Percentiles rank a stretch among this genome's conserved stretches.
These are phyloP conservation scores for Mimachlamys varia DNA, from an alignment of 2,888 invertebrate genomes.

Conservation along the genomic window DNA sequence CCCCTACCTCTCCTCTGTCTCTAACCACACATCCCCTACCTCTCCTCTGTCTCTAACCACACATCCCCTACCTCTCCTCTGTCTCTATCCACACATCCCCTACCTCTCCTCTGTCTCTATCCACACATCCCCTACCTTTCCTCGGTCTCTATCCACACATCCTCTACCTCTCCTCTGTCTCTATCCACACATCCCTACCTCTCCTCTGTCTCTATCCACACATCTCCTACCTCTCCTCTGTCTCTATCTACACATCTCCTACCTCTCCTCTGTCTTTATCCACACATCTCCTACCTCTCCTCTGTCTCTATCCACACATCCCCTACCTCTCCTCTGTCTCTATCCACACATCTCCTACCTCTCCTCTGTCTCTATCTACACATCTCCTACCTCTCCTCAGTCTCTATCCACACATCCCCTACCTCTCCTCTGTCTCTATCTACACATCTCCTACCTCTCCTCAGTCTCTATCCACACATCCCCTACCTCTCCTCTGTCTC, in stretches of 20 bases:
- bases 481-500: not conserved
- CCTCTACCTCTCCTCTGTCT: not conserved
- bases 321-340: not conserved
- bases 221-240: not conserved
- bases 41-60: no score
- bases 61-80: not conserved
- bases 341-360: not conserved
- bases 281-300: not conserved
- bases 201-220: not conserved
- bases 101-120: not conserved
- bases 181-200: not conserved
- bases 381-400: not conserved
- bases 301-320: not conserved
- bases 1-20: not conserved
- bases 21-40: not conserved
- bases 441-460: not conserved
- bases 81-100: not conserved
- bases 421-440: not conserved
- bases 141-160: not conserved
- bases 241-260: not conserved
- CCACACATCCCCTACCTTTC: not conserved
- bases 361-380: not conserved
- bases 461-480: not conserved
- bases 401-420: not conserved
- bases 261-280: not conserved